phyloP scores from a whole-genome alignment of 1,140 invertebrate species.

The Elysia chlorotica region DNA sequence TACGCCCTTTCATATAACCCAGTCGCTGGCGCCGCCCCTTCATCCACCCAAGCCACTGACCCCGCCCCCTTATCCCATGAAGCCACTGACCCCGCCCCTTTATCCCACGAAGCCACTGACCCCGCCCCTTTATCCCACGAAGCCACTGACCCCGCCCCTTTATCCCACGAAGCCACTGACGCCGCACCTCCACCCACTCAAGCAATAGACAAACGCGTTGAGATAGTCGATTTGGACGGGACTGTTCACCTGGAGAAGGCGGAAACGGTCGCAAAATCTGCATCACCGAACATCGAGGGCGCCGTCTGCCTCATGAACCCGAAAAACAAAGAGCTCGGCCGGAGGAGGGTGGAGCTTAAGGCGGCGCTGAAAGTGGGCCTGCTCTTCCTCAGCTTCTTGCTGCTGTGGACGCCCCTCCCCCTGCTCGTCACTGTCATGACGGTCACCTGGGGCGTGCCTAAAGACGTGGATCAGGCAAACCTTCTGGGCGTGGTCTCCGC shows the following conservation, averaged over 20 bases:
- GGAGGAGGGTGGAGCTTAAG: conserved; percentile 28
- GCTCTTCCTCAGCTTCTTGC: conserved; percentile 26
- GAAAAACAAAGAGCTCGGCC: conserved; percentile 29
- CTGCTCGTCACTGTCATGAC: conserved; percentile 15
- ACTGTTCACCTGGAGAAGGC: conserved; percentile 17
- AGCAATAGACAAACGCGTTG: too few species aligned
- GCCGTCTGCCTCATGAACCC: conserved; percentile 34
- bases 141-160: too few species aligned
- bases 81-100: too few species aligned
- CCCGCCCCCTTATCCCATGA: too few species aligned
- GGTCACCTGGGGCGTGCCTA: not conserved
- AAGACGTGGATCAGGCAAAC: not conserved
- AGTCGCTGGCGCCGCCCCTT: too few species aligned
- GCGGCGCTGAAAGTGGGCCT: conserved; percentile 33
- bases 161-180: too few species aligned
- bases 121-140: too few species aligned
- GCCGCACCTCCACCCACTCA: too few species aligned
- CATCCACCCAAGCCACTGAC: too few species aligned
- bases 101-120: too few species aligned
- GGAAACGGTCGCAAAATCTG: not conserved
- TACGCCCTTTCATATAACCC: too few species aligned
- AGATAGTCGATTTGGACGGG: conserved; percentile 32
- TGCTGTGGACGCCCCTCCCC: conserved; percentile 34
- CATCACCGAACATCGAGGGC: conserved; percentile 25
- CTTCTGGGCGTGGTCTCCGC: conserved; percentile 6